Conservation (phyloP, 2,888 invertebrate genomes). For the Zaprionus obscuricornis region DNA sequence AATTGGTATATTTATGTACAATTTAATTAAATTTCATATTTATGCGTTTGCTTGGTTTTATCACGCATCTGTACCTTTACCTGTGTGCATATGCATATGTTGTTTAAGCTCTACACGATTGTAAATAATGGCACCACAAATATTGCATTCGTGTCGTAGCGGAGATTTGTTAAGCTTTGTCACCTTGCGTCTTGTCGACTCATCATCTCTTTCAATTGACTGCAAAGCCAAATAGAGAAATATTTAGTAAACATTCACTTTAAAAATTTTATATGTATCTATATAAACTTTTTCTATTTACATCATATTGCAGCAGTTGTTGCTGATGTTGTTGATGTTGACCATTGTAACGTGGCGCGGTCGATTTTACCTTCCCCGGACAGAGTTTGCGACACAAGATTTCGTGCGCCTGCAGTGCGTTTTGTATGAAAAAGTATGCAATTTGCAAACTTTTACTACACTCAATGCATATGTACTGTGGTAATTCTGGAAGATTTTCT, state of each 20-base stretch:
- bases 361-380: constrained; percentile 29
- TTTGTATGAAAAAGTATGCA: constrained; percentile 73
- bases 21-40: too few species aligned
- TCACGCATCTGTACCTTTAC: constrained; percentile 38
- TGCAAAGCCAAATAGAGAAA: constrained; percentile 19
- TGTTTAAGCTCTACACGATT: constrained; percentile 71
- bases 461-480: constrained; percentile 70
- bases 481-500: constrained; percentile 63
- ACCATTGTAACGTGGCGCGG: constrained; percentile 24
- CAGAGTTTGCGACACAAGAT: constrained; percentile 64
- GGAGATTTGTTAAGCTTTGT: constrained; percentile 18
- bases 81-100: constrained; percentile 74
- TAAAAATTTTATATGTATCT: too few species aligned
- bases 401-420: constrained; percentile 73
- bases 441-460: constrained; percentile 74
- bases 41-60: too few species aligned
- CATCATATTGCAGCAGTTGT: constrained; percentile 20
- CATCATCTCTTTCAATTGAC: neutral
- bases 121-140: constrained; percentile 67
- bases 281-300: too few species aligned
- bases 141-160: constrained; percentile 73
- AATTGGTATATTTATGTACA: too few species aligned
- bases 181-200: neutral
- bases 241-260: neutral
- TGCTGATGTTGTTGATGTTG: constrained; percentile 9